Percentiles rank a stretch among this genome's conserved stretches.
These are phyloP conservation scores for Lepisosteus oculatus DNA, from an alignment of 2,113 vertebrate species.

Conservation along the genomic window DNA sequence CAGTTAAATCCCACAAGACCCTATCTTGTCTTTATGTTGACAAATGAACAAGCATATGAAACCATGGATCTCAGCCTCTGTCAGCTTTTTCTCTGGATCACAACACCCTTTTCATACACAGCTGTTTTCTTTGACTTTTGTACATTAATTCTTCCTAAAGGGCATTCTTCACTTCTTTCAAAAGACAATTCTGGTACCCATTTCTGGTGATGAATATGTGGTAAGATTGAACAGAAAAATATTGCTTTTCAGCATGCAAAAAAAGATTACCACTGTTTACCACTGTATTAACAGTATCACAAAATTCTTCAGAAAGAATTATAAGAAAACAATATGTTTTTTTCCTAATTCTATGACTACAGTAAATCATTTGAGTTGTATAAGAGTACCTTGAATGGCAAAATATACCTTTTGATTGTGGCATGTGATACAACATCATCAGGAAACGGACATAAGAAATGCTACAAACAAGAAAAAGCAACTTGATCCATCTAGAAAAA, in stretches of 20 bases:
- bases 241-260: background rate
- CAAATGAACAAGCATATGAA: slow-evolving; percentile 71
- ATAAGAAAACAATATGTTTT: too few species aligned
- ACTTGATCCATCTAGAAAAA: too few species aligned
- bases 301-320: too few species aligned
- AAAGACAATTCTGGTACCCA: background rate
- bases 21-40: slow-evolving; percentile 66
- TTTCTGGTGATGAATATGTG: background rate
- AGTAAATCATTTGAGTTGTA: too few species aligned
- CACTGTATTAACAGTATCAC: background rate
- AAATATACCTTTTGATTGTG: too few species aligned
- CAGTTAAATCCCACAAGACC: slow-evolving; percentile 67
- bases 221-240: too few species aligned
- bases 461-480: too few species aligned
- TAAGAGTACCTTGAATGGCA: too few species aligned
- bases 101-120: slow-evolving; percentile 44
- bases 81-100: slow-evolving; percentile 49
- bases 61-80: slow-evolving; percentile 48
- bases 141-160: slow-evolving; percentile 34
- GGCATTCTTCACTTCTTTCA: background rate
- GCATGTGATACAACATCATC: too few species aligned
- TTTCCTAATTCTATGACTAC: too few species aligned
- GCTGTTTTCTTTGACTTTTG: slow-evolving; percentile 48
- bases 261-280: background rate
- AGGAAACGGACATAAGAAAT: too few species aligned